Evolutionary conservation across 1,140 invertebrate genomes (phyloP).

Genomic region (Papilio polyxenes): DNA sequence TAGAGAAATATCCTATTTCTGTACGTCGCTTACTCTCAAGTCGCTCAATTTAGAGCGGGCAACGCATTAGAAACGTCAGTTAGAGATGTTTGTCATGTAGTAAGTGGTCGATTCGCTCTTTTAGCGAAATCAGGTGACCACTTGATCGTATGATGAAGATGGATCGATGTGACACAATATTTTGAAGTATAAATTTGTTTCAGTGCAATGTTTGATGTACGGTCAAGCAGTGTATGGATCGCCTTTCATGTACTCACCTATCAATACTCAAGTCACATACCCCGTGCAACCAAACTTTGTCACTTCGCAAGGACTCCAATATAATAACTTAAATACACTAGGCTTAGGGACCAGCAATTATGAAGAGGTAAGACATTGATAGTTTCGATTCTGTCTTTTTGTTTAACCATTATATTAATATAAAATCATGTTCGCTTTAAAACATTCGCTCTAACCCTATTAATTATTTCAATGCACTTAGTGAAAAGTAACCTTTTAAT

Average conservation of each 20-base stretch:
- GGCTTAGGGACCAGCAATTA: constrained; percentile 57
- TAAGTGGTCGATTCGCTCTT: too few species aligned
- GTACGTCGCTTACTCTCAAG: too few species aligned
- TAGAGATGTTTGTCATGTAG: too few species aligned
- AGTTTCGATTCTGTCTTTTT: background rate
- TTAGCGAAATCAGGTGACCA: too few species aligned
- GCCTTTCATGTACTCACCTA: constrained; percentile 58
- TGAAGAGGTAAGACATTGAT: constrained; percentile 56
- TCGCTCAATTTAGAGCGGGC: too few species aligned
- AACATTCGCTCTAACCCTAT: background rate
- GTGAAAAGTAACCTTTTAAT: background rate
- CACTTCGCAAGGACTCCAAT: constrained; percentile 43
- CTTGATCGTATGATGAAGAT: too few species aligned
- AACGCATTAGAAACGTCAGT: too few species aligned
- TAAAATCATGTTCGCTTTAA: background rate
- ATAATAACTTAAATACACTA: constrained; percentile 43
- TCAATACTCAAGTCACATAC: constrained; percentile 51
- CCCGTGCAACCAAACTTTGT: constrained; percentile 46
- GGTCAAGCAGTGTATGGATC: constrained; percentile 58
- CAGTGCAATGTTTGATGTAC: constrained; percentile 69
- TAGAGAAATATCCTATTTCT: too few species aligned
- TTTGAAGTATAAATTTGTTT: constrained; percentile 39
- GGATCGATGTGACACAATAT: too few species aligned
- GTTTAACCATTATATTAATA: constrained; percentile 24
- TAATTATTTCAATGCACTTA: background rate